Base-by-base conservation (phyloP, 2,113 vertebrate species). In the Stegostoma tigrinum region DNA sequence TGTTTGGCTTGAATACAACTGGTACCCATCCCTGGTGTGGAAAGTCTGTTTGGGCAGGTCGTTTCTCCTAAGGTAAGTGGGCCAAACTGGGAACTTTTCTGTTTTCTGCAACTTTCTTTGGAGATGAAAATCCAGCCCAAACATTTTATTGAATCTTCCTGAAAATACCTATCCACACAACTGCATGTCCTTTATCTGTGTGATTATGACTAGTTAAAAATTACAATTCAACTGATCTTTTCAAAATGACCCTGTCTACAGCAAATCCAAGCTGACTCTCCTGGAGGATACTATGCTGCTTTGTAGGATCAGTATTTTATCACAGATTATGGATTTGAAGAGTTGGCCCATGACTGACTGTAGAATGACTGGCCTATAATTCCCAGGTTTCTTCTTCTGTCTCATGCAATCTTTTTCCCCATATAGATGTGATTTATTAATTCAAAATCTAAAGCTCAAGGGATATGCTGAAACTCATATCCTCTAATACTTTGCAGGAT, bases 351-450 rank as follows among this genome's bases (percentile, higher is more conserved):
- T 34, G 15, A n/a, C 34, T 80, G 75, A 80, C 75, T 17, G 75
- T 8, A 80, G 75, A 80, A 38, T 80, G 75, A 38, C 34, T 80
- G 14, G 34, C 17, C 75, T 80, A 80, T 38, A 80, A 80, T 80
- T 80, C n/a, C 75, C 75, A 80, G n/a, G 2, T 80, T 38, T 80
- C n/a, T 27, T 17, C 75, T 80, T 80, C 75, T 80, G 10, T 80
- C 14, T 15, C n/a, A 17, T 38, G 3, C 75, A 55, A 45, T 89
- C 86, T 55, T 55, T 30, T 89, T 89, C 48, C 48, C 24, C 45
- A 89, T 48, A 30, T 4, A 52, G 86, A 48, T 89, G 86, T 89
- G 86, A 89, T 89, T 89, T 89, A 89, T 89, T 89, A 52, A 30
- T 89, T 89, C 86, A 89, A 80, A 80, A 30, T 55, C 45, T 55